These are phyloP conservation scores for Triplophysa rosa DNA, from an alignment of 2,113 vertebrate genomes.

Conservation along the genomic window DNA sequence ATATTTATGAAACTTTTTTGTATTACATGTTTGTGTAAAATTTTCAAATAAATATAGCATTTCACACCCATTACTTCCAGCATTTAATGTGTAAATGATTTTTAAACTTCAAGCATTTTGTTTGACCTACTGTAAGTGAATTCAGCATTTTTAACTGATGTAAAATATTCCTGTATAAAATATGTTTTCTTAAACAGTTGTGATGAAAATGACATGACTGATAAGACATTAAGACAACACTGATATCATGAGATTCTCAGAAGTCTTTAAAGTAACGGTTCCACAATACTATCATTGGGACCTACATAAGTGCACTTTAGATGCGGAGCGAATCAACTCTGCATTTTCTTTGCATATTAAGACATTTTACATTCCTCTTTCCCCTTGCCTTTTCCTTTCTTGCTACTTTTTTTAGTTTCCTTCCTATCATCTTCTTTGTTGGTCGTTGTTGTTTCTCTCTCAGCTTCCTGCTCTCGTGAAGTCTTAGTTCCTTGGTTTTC, in stretches of 20 bases:
- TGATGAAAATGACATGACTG: not conserved
- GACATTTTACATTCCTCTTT: slow-evolving; percentile 89
- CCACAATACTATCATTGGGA: not conserved
- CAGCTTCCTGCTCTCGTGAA: slow-evolving; percentile 33
- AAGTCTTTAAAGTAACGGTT: not conserved
- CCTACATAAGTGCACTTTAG: not conserved
- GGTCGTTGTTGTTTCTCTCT: slow-evolving; percentile 46
- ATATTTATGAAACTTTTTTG: not conserved
- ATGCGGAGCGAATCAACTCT: not conserved
- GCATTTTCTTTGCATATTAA: slow-evolving; percentile 49
- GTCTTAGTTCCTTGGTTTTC: not conserved
- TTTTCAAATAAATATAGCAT: slow-evolving; percentile 18
- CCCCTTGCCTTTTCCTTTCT: slow-evolving; percentile 76
- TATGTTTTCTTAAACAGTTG: slow-evolving; percentile 25
- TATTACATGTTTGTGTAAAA: not conserved
- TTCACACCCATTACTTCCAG: not conserved
- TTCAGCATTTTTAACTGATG: not conserved
- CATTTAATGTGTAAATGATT: not conserved
- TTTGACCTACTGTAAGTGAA: not conserved
- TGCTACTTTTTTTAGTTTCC: slow-evolving; percentile 63
- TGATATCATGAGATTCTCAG: not conserved
- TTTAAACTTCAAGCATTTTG: not conserved
- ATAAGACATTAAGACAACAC: not conserved
- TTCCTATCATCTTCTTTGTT: slow-evolving; percentile 61
- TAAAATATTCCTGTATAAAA: not conserved